Evolutionary conservation across 2,797 vertebrate species (phyloP).

Genomic region (Limnodromus scolopaceus): DNA sequence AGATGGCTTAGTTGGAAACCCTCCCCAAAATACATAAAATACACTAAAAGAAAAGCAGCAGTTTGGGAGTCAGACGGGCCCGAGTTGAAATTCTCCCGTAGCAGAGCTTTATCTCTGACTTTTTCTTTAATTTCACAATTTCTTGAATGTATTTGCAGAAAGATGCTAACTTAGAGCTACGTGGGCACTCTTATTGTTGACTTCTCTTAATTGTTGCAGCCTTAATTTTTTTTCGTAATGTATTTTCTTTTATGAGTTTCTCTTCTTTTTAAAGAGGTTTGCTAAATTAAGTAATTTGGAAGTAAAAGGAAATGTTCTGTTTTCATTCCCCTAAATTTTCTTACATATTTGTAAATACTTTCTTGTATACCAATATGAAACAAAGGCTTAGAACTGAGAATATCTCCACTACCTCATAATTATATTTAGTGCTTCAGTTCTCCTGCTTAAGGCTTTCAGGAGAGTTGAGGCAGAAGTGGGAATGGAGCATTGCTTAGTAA

Average conservation of each 20-base stretch:
- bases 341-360: neutral
- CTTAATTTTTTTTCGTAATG: neutral
- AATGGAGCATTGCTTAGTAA: neutral
- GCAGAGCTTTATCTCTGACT: neutral
- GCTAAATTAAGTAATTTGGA: neutral
- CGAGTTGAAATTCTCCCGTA: neutral
- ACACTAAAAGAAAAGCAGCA: constrained; percentile 6
- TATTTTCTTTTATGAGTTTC: neutral
- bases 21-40: neutral
- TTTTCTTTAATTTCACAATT: neutral
- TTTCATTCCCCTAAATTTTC: neutral
- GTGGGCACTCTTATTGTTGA: rapidly evolving
- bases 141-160: neutral
- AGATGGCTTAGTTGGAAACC: neutral
- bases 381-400: neutral
- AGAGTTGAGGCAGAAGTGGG: neutral
- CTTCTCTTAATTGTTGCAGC: neutral
- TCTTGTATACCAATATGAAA: neutral
- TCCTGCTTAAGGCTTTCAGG: neutral
- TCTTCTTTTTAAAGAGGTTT: neutral
- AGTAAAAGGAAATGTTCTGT: neutral
- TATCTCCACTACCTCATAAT: neutral
- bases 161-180: neutral
- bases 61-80: neutral
- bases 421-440: neutral